phyloP scores from a whole-genome alignment of 37 sponge, comb jelly and placozoan species.

The Beroe ovata region DNA sequence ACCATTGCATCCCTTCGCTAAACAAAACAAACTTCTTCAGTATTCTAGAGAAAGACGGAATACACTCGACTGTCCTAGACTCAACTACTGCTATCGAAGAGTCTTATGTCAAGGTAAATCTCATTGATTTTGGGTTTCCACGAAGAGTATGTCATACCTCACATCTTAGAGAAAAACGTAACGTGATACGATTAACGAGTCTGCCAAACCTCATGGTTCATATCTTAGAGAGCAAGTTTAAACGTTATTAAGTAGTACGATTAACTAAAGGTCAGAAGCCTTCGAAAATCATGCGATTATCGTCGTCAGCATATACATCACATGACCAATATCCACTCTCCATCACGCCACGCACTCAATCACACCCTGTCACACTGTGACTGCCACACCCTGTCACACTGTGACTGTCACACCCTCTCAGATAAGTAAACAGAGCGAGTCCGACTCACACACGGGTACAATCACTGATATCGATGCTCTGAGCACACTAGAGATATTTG shows the following conservation, averaged over 20 bases:
- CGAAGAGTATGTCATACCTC: too few relatives aligned
- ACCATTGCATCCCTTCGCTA: too few relatives aligned
- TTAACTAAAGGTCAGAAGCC: not conserved
- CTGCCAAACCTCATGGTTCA: too few relatives aligned
- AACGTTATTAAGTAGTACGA: not conserved
- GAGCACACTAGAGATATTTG: slow-evolving; percentile 26
- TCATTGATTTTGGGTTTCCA: too few relatives aligned
- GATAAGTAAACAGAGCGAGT: slow-evolving; percentile 12
- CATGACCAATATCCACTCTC: too few relatives aligned
- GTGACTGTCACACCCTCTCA: not conserved
- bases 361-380: not conserved
- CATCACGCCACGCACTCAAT: too few relatives aligned
- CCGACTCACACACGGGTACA: slow-evolving; percentile 15
- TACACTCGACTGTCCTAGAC: slow-evolving; percentile 28
- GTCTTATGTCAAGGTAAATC: slow-evolving; percentile 34
- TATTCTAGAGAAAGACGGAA: slow-evolving; percentile 52
- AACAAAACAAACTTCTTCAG: slow-evolving; percentile 19
- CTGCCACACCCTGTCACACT: not conserved
- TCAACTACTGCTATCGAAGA: slow-evolving; percentile 3
- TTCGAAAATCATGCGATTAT: too few relatives aligned
- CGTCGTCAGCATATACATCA: too few relatives aligned
- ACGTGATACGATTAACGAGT: too few relatives aligned
- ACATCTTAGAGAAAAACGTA: too few relatives aligned
- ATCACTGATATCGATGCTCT: slow-evolving; percentile 51
- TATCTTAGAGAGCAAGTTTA: too few relatives aligned